A percentile compares a stretch with the other conserved stretches of the same genome.
These are phyloP conservation scores for Tenualosa thibaudeaui DNA, from an alignment of 2,797 vertebrate genomes.

Conservation along the genomic window DNA sequence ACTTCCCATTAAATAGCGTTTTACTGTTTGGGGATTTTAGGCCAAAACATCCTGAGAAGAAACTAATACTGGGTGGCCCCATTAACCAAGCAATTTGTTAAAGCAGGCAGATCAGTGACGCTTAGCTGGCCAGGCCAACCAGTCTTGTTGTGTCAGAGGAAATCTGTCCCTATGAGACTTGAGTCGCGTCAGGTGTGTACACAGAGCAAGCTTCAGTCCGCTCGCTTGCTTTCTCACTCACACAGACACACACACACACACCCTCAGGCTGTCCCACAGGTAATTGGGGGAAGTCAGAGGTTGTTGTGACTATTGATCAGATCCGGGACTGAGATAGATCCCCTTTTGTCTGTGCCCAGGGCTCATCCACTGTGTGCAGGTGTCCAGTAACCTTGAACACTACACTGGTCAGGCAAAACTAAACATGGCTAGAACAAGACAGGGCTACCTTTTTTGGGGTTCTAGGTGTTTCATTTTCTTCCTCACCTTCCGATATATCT, in stretches of 20 bases:
- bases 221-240: not conserved
- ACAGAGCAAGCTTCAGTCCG: not conserved
- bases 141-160: conserved; percentile 42
- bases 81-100: conserved; percentile 61
- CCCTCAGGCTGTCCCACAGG: conserved; percentile 52
- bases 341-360: conserved; percentile 55
- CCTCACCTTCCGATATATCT: not conserved
- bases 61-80: conserved; percentile 46
- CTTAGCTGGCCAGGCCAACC: conserved; percentile 33
- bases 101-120: conserved; percentile 46
- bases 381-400: conserved; percentile 65
- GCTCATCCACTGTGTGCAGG: conserved; percentile 59
- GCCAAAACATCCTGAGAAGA: conserved; percentile 21
- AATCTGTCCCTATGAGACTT: conserved; percentile 42
- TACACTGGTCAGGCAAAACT: conserved; percentile 62
- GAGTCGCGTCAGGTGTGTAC: conserved; percentile 52
- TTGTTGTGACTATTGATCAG: conserved; percentile 61
- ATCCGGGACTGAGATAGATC: conserved; percentile 59
- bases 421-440: conserved; percentile 57
- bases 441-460: conserved; percentile 48
- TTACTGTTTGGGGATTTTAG: not conserved
- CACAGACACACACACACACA: conserved; percentile 32
- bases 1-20: not conserved
- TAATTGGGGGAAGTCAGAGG: conserved; percentile 62
- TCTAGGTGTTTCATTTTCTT: conserved; percentile 32